Evolutionary conservation across 2,797 vertebrate species (phyloP).

Genomic region (Smutsia temminckii): DNA sequence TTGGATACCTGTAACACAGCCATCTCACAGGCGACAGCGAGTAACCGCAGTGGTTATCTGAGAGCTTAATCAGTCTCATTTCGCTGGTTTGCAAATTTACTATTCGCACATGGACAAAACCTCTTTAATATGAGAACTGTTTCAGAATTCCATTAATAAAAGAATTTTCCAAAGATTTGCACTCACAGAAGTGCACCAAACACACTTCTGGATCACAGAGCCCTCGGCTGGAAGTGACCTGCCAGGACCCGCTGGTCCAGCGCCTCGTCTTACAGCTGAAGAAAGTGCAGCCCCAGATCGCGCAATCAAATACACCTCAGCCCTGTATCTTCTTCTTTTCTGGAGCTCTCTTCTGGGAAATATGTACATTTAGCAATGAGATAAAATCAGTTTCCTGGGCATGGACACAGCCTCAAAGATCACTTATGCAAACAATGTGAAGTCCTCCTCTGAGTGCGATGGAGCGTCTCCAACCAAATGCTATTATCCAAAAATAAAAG

Average conservation of each 20-base stretch:
- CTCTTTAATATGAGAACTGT: not conserved
- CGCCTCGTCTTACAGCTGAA: not conserved
- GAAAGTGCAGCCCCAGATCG: accelerated
- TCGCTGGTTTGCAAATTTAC: not conserved
- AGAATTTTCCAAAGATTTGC: not conserved
- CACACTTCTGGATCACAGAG: not conserved
- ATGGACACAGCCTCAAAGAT: not conserved
- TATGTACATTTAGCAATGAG: not conserved
- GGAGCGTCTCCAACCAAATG: not conserved
- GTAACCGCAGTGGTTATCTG: accelerated
- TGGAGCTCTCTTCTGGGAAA: not conserved
- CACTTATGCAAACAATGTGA: accelerated
- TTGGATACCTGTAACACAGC: too few relatives aligned
- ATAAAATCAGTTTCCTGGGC: not conserved
- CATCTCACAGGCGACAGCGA: accelerated
- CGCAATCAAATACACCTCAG: not conserved
- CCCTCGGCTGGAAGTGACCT: not conserved
- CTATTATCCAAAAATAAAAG: not conserved
- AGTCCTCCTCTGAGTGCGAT: not conserved
- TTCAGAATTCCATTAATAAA: not conserved
- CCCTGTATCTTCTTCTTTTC: not conserved
- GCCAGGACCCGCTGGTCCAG: too few relatives aligned
- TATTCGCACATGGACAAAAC: not conserved
- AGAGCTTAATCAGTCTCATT: not conserved
- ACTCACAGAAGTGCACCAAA: not conserved